A percentile compares a stretch with the other conserved stretches of the same genome.
Evolutionary conservation across 2,888 invertebrate genomes (phyloP).

Genomic region (Eupithecia subfuscata): DNA sequence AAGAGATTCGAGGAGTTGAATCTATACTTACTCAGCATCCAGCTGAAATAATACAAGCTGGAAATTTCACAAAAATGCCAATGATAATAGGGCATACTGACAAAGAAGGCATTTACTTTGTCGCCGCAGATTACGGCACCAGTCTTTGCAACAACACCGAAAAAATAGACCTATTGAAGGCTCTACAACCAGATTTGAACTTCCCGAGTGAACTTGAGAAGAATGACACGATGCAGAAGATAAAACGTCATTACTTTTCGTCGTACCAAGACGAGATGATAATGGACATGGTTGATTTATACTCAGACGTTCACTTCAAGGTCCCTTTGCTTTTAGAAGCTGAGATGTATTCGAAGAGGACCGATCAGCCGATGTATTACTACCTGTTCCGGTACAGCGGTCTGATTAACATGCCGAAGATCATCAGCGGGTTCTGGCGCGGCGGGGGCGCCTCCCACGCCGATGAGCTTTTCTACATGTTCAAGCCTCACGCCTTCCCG

Average conservation of each 20-base stretch:
- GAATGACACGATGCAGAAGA: conserved; percentile 60
- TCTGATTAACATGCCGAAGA: conserved; percentile 71
- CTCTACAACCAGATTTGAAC: conserved; percentile 64
- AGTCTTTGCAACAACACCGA: conserved; percentile 54
- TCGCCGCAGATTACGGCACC: conserved; percentile 67
- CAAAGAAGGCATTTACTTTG: conserved; percentile 75
- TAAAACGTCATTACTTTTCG: conserved; percentile 67
- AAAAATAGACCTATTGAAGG: conserved; percentile 54
- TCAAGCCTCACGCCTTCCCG: conserved; percentile 72
- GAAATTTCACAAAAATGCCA: conserved; percentile 74
- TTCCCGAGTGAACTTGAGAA: conserved; percentile 64
- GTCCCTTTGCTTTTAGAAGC: conserved; percentile 70
- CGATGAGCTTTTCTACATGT: conserved; percentile 76
- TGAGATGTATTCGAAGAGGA: conserved; percentile 65
- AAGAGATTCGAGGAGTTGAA: conserved; percentile 66
- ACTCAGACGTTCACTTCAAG: conserved; percentile 75
- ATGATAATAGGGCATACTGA: conserved; percentile 77
- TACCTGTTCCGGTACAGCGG: conserved; percentile 75
- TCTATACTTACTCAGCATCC: conserved; percentile 68
- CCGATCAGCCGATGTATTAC: conserved; percentile 71
- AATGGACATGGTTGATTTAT: conserved; percentile 75
- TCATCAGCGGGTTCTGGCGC: conserved; percentile 62
- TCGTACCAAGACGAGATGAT: conserved; percentile 63
- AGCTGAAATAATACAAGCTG: conserved; percentile 62
- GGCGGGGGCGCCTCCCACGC: conserved; percentile 73